Evolutionary conservation across 2,797 vertebrate species (phyloP), one percentile per base, ranked within the genome.

Genomic region (Holocentrus rufus): DNA sequence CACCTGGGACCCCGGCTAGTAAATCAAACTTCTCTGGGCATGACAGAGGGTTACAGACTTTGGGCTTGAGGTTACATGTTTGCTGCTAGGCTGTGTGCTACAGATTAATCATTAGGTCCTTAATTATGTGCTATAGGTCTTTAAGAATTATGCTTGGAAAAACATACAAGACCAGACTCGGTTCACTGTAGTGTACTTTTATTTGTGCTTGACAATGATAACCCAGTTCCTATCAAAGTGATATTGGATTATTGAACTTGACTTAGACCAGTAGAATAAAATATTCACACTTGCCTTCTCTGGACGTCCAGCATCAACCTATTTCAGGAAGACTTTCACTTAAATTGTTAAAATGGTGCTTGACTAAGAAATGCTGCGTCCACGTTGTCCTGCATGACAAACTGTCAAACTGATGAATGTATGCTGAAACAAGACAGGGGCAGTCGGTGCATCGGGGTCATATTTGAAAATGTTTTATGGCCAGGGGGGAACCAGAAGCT

Each of bases 1-100:
- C 90, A 89, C 88, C 90, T 85, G 80, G 89, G 87, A 84, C 70
- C 78, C 46, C 68, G 65, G 53, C 77, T 63, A 3, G 50, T 91
- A 82, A 90, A 89, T 89, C 80, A 88, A 80, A 85, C 50, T 73
- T 82, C 74, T 76, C 44, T 8, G 23, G 44, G 42, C 1, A 3
- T 82, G 83, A 87, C 80, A 81, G 46, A 72, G 56, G 80, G 86
- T 85, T 80, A 76, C 69, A 18, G 76, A 65, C 69, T 87, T 81
- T 46, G 54, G 74, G 30, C 54, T 72, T 4, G 52, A 59, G 83
- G 72, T 82, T 63, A 31, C 49, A 62, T 42, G 72, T 77, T 74
- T 22, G 65, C 77, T 87, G 49, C 5, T 17, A 34, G 74, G 78
- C 72, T 63, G 81, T 69, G 54, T 17, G 39, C 63, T 20, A 11